Conservation (phyloP, 2,113 vertebrate genomes). For the Charadrius vociferus region DNA sequence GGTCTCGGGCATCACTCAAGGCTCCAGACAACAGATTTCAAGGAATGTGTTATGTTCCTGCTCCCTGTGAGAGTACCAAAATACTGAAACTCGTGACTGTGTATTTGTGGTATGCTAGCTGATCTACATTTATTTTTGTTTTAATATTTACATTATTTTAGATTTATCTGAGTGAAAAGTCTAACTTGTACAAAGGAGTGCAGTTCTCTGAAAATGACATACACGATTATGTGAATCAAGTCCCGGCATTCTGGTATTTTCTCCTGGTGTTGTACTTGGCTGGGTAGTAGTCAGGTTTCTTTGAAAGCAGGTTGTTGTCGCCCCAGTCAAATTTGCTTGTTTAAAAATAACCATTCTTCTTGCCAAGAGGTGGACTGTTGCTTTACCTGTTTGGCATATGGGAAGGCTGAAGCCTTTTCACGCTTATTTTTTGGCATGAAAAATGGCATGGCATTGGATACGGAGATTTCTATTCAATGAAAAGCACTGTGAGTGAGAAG, state of each 20-base stretch:
- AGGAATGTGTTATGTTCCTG: not conserved
- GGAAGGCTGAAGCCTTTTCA: not conserved
- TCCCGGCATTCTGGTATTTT: not conserved
- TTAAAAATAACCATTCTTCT: not conserved
- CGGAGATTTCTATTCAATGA: not conserved
- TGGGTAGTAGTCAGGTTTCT: not conserved
- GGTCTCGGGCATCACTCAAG: not conserved
- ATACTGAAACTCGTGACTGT: not conserved
- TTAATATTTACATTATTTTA: not conserved
- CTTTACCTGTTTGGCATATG: not conserved
- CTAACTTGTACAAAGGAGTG: not conserved
- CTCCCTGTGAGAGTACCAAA: not conserved
- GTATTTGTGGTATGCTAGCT: not conserved
- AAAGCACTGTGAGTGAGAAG: not conserved
- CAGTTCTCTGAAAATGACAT: not conserved
- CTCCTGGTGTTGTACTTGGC: not conserved
- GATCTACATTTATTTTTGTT: not conserved
- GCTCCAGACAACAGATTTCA: not conserved
- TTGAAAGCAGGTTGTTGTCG: not conserved
- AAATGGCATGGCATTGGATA: not conserved
- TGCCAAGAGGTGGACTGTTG: not conserved
- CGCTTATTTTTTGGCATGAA: not conserved
- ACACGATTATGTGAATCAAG: not conserved
- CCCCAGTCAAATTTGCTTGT: not conserved
- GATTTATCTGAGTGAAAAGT: not conserved